Evolutionary conservation across 2,113 vertebrate species (phyloP), one percentile per base, ranked within the genome.

Genomic region (Tetrao urogallus): DNA sequence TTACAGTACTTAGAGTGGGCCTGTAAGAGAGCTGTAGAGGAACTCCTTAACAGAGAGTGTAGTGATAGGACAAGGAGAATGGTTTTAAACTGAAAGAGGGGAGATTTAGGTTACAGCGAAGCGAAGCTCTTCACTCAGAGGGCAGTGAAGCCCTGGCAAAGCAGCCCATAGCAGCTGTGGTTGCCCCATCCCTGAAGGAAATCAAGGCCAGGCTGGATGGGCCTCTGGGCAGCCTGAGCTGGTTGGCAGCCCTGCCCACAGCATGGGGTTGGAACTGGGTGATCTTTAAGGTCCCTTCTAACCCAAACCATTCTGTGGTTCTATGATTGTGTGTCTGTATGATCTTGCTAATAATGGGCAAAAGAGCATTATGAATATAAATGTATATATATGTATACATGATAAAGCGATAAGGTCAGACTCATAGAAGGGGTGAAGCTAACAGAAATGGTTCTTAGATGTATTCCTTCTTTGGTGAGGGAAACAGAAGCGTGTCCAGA

Each of bases 381-480:
- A 48, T 48, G 6, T 22, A 11, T 21, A 48, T 48, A 22, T 21
- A 48, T 38, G 38, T 1, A 34, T 2, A 11, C 4, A 1, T 0
- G 15, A 3, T 0, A 1, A 8, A 1, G 2, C 3, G 2, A 0
- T 1, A 3, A 5, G 28, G 10, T 5, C 50, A 36, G 28, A 30
- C 32, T 8, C 11, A 11, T 3, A 10, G 47, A 13, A 30, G 48
- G 1, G 19, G 50, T 1, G 20, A 32, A 58, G 17, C 18, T 2
- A 2, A 11, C 4, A 3, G 21, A 36, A n/a, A 20, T 2, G 11
- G 5, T 4, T 11, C 65, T 3, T 1, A 6, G 2, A 15, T 2
- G 10, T 1, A 13, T 5, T 3, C 42, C 1, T 40, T 6, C 18
- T 4, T 64, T 0, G 56, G 9, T 1, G 36, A 3, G 32, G 24